Evolutionary conservation across 2,888 invertebrate genomes (phyloP), one percentile per base, ranked within the genome.

Genomic region (Papilio elwesi): DNA sequence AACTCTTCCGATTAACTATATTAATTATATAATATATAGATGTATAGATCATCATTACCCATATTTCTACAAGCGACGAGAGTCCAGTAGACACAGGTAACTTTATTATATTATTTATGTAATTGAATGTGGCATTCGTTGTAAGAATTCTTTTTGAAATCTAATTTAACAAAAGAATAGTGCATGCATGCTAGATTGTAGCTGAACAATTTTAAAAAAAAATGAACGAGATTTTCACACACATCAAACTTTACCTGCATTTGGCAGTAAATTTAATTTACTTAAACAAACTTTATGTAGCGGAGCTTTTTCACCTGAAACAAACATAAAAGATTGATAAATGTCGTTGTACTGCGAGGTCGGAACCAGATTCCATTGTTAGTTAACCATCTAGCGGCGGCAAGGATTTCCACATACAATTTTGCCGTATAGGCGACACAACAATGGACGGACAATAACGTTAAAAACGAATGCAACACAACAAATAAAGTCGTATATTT

Each of bases 401-500:
- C 64, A 73, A 73, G 69, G 66, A 70, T 73, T 73, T 73, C 57
- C 70, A 64, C 69, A 69, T 38, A 59, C 43, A 62, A 52, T 62
- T 71, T 47, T 12, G n/a, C 57, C 38, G 65, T 49, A 63, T 51
- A 59, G 52, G 47, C 67, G 51, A 13, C 52, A 16, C 68, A 70
- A 75, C 73, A 74, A 68, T 67, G 70, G 68, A 68, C 68, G 70
- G 76, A 78, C 73, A 78, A 77, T 75, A 71, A 63, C 64, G 67
- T 73, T 55, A 70, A 70, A 76, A 75, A 76, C 66, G 74, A 75
- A 74, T 36, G 71, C 70, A 73, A 70, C 73, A 73, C 74, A 73
- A 74, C 71, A 76, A 76, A 74, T 67, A 71, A 73, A 63, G 73
- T 55, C 74, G 73, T 68, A 74, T 70, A 72, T 75, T 75, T 74